Conservation (phyloP, 1,140 invertebrate species). For the Heterodera schachtii region DNA sequence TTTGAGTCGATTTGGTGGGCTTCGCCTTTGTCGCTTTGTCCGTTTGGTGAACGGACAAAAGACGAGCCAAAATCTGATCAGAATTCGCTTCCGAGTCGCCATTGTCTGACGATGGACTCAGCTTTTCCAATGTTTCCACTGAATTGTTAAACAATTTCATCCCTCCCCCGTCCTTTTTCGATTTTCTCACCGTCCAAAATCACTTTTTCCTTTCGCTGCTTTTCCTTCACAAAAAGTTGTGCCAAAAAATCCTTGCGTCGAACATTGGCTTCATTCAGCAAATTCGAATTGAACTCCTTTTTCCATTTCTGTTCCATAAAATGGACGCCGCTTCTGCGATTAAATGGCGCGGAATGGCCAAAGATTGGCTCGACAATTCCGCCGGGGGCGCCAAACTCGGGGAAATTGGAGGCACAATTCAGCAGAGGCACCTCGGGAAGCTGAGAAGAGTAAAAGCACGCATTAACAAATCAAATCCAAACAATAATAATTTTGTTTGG, state of each 20-base stretch:
- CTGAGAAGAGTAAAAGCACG: background rate
- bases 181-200: background rate
- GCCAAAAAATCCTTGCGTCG: too few species aligned
- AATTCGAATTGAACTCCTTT: background rate
- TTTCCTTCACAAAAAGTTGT: background rate
- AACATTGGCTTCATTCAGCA: background rate
- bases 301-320: background rate
- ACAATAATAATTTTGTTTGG: too few species aligned
- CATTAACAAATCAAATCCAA: background rate
- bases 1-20: background rate
- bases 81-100: background rate
- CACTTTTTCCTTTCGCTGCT: background rate
- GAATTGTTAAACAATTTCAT: background rate
- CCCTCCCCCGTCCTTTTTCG: too few species aligned
- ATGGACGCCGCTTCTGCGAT: background rate
- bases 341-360: background rate
- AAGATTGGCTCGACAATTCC: background rate
- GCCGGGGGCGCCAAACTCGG: constrained; percentile 11
- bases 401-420: constrained; percentile 14
- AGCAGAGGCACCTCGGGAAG: constrained; percentile 10
- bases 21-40: background rate
- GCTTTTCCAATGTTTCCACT: background rate
- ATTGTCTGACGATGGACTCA: background rate
- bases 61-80: background rate
- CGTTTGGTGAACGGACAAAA: background rate